Base-by-base conservation (phyloP, 1,140 invertebrate species). In the Meloidogyne floridensis region DNA sequence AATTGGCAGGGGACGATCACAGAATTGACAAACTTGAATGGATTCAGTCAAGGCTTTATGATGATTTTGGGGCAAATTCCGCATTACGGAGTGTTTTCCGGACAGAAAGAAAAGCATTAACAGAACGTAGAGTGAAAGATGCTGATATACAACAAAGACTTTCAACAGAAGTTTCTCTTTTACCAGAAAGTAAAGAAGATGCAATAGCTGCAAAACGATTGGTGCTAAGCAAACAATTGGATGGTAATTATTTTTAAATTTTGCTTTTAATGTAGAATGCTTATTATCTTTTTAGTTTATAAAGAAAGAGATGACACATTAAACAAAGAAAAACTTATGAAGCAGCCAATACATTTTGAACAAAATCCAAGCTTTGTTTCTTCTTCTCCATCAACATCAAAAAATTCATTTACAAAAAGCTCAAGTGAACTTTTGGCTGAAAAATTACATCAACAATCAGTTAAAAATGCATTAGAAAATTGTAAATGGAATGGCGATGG, bases 21-120 rank as follows among this genome's bases (percentile, higher is more conserved):
- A 75, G 82, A 79, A 83, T 89, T n/a, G 85, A 84, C 0, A 81
- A 86, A 70, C 75, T 89, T 69, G 86, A 90, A 81, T 83, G 77
- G 80, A 82, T 89, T 70, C 88, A 89, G 77, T 81, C 87, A 71
- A 65, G 88, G 32, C 77, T 89, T 84, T 78, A 84, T 43, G 89
- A 89, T 56, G 88, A 89, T 77, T 90, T 89, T 69, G 32, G 77
- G 9, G 88, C 86, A 7, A 89, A 89, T 84, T 83, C 80, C 11
- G 84, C 69, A 10, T 70, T 89, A 10, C 80, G 88, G 70, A 76
- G 82, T 43, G 43, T 75, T 71, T 89, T 89, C 77, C 77, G 89
- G 54, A 86, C n/a, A n/a, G 85, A 89, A 72, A 90, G 87, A 77
- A 86, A 84, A 59, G 13, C 70, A 32, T 69, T 89, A 13, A 87